Evolutionary conservation across 2,888 invertebrate species (phyloP), one percentile per base, ranked within the genome.

Genomic region (Bunonema sp.): DNA sequence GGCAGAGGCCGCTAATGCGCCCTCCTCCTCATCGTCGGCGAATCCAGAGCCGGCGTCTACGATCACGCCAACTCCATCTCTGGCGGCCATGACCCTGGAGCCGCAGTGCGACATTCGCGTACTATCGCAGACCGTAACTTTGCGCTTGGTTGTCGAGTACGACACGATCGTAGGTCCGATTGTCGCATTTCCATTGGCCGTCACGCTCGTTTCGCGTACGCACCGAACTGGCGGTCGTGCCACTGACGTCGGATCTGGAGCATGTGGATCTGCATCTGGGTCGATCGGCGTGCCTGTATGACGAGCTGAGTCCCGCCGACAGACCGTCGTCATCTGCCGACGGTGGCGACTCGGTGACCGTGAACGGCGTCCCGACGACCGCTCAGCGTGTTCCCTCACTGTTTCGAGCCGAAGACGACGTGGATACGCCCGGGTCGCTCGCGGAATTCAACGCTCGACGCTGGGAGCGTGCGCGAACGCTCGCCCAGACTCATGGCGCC

Each of bases 171-270:
- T n/a, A n/a, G n/a, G n/a, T n/a, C n/a, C n/a, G n/a, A n/a, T n/a
- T n/a, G n/a, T n/a, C n/a, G n/a, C 18, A 28, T 54, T 10, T 44
- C 39, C 23, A 33, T 54, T 16, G 12, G 31, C 18, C 32, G 21
- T 1, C 34, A 39, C n/a, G n/a, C 30, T 31, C 42, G 2, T 54
- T 54, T 36, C 18, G 43, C 20, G 57, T 66, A 5, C 52, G 39
- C 29, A 59, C 65, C 1, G 60, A 63, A 34, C 39, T 65, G 7
- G 44, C 52, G 1, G 30, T 63, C 5, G 35, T 59, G 8, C 53
- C 59, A 5, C 34, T 49, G 21, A 46, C 47, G 3, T 23, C 50
- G 21, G 42, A 42, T 22, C 31, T 57, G 15, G 40, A 28, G 4
- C 20, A 24, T 12, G 26, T 66, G n/a, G 19, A 41, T 30, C 41